Base-by-base conservation (phyloP, 2,113 vertebrate genomes). In the Typhlomys cinereus region DNA sequence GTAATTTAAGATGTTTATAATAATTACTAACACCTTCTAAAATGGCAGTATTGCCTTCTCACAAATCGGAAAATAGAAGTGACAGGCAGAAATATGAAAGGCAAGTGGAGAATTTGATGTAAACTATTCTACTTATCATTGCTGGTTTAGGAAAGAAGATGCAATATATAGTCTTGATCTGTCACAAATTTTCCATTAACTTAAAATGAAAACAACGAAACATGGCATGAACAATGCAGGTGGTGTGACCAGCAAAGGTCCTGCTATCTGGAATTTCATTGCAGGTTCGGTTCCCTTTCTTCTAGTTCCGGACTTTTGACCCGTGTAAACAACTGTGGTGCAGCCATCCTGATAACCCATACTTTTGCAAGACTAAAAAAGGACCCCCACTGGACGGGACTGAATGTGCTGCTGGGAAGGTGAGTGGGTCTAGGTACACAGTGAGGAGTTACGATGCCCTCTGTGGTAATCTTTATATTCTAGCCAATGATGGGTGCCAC, bases 311-410 rank as follows among this genome's bases (percentile, higher is more conserved):
- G 36, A 99, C 99, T 2, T 99, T 99, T 67, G 99, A 99, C 97
- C 99, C 99, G 0, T 99, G 99, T 85, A 99, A 99, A 93, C 99
- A 99, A 97, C 96, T 99, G 74, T 99, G 99, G 99, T 99, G 99
- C 93, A 99, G 99, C 95, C 99, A 99, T 94, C 99, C 99, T 0
- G 99, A 99, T 94, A 99, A 99, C 96, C 99, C 99, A 0, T 99
- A 99, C 94, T 99, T 99, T 97, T 99, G 99, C 95, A 99, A 99
- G 95, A 99, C 99, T 39, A 99, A 99, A 97, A 99, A 99, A n/a
- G 99, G 99, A 0, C 99, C 99, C 1, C 99, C 99, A 0, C 98
- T 99, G 0, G 99, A 99, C 5, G 99, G 99, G 20, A 99, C 99
- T 0, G 99, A 99, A 83, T 99, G 99, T 89, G 98, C 99, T 34